Percentiles rank a stretch among this genome's conserved stretches.
Evolutionary conservation across 2,113 vertebrate genomes (phyloP).

Genomic region (Todiramphus saurophagus): DNA sequence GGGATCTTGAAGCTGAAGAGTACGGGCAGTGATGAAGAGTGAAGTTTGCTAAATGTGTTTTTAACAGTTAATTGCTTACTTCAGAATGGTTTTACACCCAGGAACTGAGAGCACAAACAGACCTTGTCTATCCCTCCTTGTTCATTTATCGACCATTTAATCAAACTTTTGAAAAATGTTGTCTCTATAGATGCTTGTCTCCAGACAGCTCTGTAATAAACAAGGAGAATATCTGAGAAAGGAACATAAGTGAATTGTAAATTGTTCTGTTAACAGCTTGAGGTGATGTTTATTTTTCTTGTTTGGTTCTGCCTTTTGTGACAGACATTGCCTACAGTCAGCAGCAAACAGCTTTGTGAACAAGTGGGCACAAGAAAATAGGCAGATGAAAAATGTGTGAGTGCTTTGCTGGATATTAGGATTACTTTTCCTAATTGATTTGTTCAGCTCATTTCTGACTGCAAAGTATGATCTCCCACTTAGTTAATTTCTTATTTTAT

Average conservation of each 20-base stretch:
- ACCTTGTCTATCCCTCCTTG: background rate
- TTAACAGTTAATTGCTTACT: background rate
- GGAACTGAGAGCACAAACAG: background rate
- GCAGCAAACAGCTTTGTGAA: background rate
- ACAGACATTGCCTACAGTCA: background rate
- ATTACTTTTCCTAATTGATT: background rate
- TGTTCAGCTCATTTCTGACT: background rate
- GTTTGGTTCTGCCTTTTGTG: background rate
- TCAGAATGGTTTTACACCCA: background rate
- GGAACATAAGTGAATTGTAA: background rate
- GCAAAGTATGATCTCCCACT: accelerated
- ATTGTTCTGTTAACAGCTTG: background rate
- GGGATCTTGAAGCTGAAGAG: background rate
- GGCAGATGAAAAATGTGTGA: background rate
- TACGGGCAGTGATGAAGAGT: background rate
- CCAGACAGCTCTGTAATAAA: background rate
- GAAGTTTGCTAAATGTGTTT: background rate
- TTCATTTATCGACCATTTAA: background rate
- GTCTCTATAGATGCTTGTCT: background rate
- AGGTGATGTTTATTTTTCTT: background rate
- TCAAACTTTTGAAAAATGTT: background rate
- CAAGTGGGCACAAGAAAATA: background rate
- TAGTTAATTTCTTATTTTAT: background rate
- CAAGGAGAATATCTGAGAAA: background rate
- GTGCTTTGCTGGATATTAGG: background rate